These are phyloP conservation scores for Glaucomys volans DNA, from an alignment of 2,113 vertebrate genomes.

Conservation along the genomic window DNA sequence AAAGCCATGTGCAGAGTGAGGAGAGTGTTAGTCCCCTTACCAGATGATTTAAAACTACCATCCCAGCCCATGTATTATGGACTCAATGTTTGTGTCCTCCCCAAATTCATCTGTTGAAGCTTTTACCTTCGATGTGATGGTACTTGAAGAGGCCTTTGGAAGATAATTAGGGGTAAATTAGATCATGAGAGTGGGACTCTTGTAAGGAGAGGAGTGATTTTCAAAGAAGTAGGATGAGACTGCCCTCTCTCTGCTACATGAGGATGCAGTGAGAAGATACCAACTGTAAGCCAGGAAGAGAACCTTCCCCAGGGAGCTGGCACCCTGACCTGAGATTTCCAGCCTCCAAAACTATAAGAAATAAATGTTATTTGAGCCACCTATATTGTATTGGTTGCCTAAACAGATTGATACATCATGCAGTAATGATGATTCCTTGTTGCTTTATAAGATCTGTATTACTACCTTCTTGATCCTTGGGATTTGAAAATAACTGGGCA, in stretches of 20 bases:
- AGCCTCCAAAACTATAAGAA: background rate
- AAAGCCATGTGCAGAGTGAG: background rate
- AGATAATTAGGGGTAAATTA: background rate
- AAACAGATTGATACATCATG: background rate
- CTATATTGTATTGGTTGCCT: background rate
- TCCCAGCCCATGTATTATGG: too few relatives aligned
- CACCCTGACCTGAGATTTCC: background rate
- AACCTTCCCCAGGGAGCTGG: background rate
- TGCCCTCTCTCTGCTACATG: background rate
- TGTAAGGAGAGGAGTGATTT: background rate
- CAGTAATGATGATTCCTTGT: background rate
- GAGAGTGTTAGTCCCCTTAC: background rate
- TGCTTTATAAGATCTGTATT: background rate
- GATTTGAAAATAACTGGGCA: conserved; percentile 34
- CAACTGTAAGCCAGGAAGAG: background rate
- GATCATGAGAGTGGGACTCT: background rate
- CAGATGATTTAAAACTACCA: background rate
- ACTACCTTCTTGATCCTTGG: background rate
- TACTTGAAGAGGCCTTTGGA: background rate
- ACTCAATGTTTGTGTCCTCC: background rate
- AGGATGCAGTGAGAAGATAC: background rate
- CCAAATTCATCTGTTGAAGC: background rate
- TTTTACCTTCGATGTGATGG: background rate
- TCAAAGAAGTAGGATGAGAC: background rate
- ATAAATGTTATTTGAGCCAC: background rate